Conservation (phyloP, 2,797 vertebrate species). For the Dendrocincla fuliginosa region DNA sequence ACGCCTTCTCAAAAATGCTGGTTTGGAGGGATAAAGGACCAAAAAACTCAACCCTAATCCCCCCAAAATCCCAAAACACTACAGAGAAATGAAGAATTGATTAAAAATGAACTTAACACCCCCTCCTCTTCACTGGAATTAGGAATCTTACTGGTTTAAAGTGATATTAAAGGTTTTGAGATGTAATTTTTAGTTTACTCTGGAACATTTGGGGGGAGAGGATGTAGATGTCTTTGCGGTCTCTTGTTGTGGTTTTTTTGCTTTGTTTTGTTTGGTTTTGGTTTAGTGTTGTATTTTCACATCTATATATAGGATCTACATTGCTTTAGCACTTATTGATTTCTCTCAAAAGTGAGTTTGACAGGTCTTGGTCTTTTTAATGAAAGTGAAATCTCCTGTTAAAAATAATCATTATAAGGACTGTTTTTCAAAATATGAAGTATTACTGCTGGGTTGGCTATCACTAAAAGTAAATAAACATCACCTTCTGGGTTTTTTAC, state of each 20-base stretch:
- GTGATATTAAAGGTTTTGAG: not conserved
- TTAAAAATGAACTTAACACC: not conserved
- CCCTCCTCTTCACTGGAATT: not conserved
- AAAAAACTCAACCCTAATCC: not conserved
- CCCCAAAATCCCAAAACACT: not conserved
- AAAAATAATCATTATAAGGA: not conserved
- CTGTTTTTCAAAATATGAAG: not conserved
- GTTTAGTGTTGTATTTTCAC: not conserved
- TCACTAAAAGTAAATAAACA: not conserved
- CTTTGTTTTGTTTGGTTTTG: not conserved
- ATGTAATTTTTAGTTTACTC: not conserved
- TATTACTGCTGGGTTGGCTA: not conserved
- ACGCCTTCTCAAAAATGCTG: not conserved
- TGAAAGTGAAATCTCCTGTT: not conserved
- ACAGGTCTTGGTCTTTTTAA: not conserved
- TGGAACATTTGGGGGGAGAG: not conserved
- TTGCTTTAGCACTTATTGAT: not conserved
- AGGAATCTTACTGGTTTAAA: not conserved
- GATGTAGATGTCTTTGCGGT: fast-evolving
- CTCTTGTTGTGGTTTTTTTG: not conserved
- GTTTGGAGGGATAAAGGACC: not conserved
- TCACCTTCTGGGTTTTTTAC: not conserved
- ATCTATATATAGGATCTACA: not conserved
- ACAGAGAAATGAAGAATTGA: not conserved
- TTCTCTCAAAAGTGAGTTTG: not conserved